Evolutionary conservation across 2,113 vertebrate species (phyloP).

Genomic region (Polypterus senegalus): DNA sequence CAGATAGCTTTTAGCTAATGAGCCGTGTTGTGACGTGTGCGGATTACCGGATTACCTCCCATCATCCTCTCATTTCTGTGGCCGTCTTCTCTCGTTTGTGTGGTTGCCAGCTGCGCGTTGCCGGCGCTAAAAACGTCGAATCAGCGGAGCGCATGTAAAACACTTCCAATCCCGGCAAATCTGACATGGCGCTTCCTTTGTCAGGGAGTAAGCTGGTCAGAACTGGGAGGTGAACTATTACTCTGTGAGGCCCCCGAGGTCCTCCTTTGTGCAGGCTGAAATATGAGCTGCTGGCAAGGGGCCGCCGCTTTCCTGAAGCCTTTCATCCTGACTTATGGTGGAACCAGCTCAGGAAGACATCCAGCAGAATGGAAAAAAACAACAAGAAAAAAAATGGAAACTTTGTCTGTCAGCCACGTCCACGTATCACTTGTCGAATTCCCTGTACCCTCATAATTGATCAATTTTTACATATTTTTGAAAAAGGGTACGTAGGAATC

Average conservation of each 20-base stretch:
- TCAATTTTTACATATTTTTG: background rate
- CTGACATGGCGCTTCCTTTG: background rate
- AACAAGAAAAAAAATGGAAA: too few relatives aligned
- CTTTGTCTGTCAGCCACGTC: background rate
- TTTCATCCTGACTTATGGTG: slow-evolving; percentile 4
- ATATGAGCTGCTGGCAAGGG: slow-evolving; percentile 1
- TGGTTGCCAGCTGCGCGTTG: too few relatives aligned
- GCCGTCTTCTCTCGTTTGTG: too few relatives aligned
- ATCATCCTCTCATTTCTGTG: too few relatives aligned
- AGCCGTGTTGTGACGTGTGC: too few relatives aligned
- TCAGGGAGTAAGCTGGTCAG: slow-evolving; percentile 1
- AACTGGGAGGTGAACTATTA: background rate
- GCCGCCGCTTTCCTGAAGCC: background rate
- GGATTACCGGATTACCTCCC: too few relatives aligned
- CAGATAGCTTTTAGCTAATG: too few relatives aligned
- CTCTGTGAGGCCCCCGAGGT: background rate
- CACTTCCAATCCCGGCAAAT: background rate
- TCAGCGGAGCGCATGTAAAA: background rate
- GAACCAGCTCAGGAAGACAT: slow-evolving; percentile 1
- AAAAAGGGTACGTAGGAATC: too few relatives aligned
- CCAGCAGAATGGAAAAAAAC: too few relatives aligned
- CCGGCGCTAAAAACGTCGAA: too few relatives aligned
- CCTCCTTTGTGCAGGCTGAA: slow-evolving; percentile 3
- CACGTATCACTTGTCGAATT: background rate
- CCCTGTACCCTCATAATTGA: background rate